phyloP scores from a whole-genome alignment of 2,888 invertebrate species.

The Orthonychiurus folsomi region DNA sequence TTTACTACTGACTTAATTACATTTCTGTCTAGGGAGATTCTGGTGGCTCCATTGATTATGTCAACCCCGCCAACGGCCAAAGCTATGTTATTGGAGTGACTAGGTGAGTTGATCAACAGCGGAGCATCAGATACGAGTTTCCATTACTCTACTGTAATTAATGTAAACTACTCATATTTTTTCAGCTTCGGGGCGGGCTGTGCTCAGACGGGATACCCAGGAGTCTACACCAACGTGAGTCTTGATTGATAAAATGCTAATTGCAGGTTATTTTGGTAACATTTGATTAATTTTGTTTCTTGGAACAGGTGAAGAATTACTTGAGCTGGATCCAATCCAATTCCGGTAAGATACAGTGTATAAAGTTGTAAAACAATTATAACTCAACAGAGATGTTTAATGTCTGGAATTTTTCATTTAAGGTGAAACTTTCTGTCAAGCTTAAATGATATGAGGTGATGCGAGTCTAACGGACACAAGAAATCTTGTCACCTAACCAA shows the following conservation, averaged over 20 bases:
- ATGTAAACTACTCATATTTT: not conserved
- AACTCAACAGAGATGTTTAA: no score
- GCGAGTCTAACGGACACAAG: no score
- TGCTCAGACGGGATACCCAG: constrained; percentile 13
- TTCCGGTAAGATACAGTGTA: constrained; percentile 11
- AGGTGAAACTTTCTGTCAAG: constrained; percentile 2
- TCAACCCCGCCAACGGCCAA: not conserved
- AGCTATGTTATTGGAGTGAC: constrained; percentile 3
- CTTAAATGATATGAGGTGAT: no score
- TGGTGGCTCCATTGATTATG: constrained; percentile 1
- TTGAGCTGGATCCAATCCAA: constrained; percentile 16
- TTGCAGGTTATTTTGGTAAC: no score
- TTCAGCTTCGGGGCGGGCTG: not conserved
- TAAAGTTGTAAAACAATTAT: no score
- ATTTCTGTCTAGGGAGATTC: no score
- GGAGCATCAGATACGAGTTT: not conserved
- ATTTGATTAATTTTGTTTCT: no score
- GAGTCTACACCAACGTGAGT: constrained; percentile 22
- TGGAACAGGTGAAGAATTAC: constrained; percentile 14
- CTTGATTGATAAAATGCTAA: no score
- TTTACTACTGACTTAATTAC: no score
- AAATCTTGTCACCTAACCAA: no score
- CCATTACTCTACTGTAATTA: not conserved
- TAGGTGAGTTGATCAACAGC: no score
- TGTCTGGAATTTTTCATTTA: no score